Evolutionary conservation across 2,888 invertebrate species (phyloP).

Genomic region (Trichogramma dendrolimi): DNA sequence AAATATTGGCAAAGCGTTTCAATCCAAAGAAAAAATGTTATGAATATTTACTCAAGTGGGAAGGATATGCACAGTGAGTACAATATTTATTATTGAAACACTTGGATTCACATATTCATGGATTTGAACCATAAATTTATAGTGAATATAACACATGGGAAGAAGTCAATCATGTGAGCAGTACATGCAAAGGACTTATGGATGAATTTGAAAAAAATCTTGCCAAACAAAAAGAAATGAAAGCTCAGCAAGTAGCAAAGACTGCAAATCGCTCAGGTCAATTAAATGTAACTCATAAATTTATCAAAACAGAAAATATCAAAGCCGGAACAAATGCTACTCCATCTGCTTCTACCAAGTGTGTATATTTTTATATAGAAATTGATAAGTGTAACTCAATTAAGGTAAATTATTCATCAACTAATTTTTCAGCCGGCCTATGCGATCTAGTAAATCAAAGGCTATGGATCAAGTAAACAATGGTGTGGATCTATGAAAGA

Average conservation of each 20-base stretch:
- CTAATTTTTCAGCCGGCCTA: slow-evolving; percentile 58
- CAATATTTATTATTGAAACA: slow-evolving; percentile 5
- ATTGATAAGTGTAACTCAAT: slow-evolving; percentile 5
- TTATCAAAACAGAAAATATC: slow-evolving; percentile 41
- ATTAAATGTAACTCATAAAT: slow-evolving; percentile 38
- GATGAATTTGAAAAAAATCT: slow-evolving; percentile 78
- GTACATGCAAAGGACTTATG: slow-evolving; percentile 68
- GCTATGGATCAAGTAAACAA: slow-evolving; percentile 76
- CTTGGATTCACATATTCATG: background rate
- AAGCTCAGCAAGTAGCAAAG: slow-evolving; percentile 52
- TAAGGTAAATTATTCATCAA: slow-evolving; percentile 20
- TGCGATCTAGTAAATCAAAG: slow-evolving; percentile 74
- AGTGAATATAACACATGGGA: slow-evolving; percentile 84
- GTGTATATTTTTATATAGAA: background rate
- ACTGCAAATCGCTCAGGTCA: slow-evolving; percentile 27
- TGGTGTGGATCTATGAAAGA: slow-evolving; percentile 72
- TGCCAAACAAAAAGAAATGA: slow-evolving; percentile 71
- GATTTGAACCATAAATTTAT: slow-evolving; percentile 23
- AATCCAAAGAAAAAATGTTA: slow-evolving; percentile 72
- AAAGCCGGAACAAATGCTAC: slow-evolving; percentile 45
- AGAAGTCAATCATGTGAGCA: slow-evolving; percentile 61
- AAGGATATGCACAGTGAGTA: slow-evolving; percentile 69
- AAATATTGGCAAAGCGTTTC: slow-evolving; percentile 78
- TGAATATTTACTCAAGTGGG: slow-evolving; percentile 84
- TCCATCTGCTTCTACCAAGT: background rate